Conservation (phyloP, 2,113 vertebrate species). For the Rhinopomastus cyanomelas region DNA sequence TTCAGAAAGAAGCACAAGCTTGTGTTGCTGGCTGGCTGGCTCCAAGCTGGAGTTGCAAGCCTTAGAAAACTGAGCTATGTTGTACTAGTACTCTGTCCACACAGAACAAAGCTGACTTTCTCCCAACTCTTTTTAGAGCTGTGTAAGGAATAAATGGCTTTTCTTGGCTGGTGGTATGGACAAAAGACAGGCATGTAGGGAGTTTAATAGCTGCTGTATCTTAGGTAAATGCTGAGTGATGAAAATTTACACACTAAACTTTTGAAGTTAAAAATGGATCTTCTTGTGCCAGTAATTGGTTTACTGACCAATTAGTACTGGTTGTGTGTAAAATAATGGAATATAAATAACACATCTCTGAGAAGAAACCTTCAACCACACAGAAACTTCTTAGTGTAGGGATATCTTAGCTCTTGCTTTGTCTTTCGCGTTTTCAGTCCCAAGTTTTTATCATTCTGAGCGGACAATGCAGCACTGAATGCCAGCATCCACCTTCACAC, state of each 20-base stretch:
- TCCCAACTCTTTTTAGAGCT: background rate
- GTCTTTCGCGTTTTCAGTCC: background rate
- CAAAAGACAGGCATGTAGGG: background rate
- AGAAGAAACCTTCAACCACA: background rate
- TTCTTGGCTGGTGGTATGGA: background rate
- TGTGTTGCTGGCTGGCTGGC: background rate
- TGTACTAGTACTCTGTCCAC: background rate
- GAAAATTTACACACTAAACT: background rate
- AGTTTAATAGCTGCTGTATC: background rate
- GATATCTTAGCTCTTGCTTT: background rate
- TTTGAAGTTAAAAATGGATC: background rate
- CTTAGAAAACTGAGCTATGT: background rate
- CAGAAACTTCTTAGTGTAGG: background rate
- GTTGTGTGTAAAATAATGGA: too few species aligned
- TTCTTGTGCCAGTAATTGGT: background rate
- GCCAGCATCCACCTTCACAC: background rate
- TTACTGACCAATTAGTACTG: background rate
- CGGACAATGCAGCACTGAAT: background rate
- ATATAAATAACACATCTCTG: background rate
- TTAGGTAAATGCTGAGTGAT: background rate
- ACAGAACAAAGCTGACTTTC: background rate
- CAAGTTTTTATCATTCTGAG: background rate
- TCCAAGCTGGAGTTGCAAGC: background rate
- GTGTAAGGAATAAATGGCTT: background rate
- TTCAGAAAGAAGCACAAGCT: background rate